Evolutionary conservation across 2,888 invertebrate species (phyloP).

Genomic region (Ormyrus pomaceus): DNA sequence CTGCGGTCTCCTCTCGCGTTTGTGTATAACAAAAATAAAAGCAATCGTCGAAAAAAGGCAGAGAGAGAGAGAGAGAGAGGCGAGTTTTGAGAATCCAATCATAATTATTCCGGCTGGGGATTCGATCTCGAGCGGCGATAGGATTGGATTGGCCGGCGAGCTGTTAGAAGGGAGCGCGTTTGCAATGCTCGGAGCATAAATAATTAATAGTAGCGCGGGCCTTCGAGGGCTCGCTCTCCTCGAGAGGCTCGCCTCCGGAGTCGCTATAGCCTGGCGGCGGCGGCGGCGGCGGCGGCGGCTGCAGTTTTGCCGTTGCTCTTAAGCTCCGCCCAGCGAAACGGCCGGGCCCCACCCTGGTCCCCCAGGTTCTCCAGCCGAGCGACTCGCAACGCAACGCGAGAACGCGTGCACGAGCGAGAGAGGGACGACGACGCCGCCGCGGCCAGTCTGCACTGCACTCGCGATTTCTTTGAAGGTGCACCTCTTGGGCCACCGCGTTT

Average conservation of each 20-base stretch:
- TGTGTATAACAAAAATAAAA: constrained; percentile 3
- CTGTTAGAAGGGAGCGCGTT: constrained; percentile 60
- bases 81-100: constrained; percentile 70
- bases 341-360: constrained; percentile 73
- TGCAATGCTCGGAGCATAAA: constrained; percentile 72
- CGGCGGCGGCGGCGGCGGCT: constrained; percentile 20
- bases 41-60: neutral
- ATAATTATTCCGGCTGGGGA: constrained; percentile 73
- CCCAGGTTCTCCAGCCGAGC: constrained; percentile 21
- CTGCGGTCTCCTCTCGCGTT: neutral
- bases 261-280: constrained; percentile 60
- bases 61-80: too few relatives aligned
- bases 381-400: neutral
- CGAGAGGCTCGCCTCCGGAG: constrained; percentile 57
- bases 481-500: too few relatives aligned
- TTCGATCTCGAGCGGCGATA: constrained; percentile 73
- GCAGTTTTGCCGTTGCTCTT: constrained; percentile 51
- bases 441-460: neutral
- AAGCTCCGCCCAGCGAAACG: constrained; percentile 74
- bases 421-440: neutral
- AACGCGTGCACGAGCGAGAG: constrained; percentile 9
- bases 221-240: neutral
- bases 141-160: constrained; percentile 68
- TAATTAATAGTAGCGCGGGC: constrained; percentile 73
- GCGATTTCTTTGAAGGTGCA: neutral